A percentile compares a stretch with the other conserved stretches of the same genome.
These are phyloP conservation scores for Pelvicachromis taeniatus DNA, from an alignment of 2,113 vertebrate genomes.

Conservation along the genomic window DNA sequence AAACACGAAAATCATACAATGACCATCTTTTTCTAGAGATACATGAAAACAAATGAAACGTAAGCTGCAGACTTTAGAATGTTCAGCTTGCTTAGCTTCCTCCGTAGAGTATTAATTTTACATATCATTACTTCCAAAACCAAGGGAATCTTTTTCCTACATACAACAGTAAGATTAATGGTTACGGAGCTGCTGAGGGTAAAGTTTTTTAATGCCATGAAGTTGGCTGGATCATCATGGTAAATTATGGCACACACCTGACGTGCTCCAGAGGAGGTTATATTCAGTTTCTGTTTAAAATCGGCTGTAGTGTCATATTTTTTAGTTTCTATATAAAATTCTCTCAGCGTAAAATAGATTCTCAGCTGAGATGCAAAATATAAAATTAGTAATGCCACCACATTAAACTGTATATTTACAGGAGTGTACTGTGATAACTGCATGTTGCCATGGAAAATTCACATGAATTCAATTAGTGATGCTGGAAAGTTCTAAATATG, in stretches of 20 bases:
- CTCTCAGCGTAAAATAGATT: background rate
- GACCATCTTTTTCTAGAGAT: background rate
- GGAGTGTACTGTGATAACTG: background rate
- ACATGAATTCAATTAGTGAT: background rate
- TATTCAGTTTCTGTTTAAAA: background rate
- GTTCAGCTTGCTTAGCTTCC: background rate
- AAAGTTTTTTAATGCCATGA: background rate
- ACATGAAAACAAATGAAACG: background rate
- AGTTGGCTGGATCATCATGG: background rate
- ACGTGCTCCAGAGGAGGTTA: background rate
- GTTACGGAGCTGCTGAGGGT: background rate
- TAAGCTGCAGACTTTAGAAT: background rate
- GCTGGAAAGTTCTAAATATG: too few relatives aligned
- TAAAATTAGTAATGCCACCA: background rate
- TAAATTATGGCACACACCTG: background rate
- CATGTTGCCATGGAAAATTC: background rate
- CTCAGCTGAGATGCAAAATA: background rate
- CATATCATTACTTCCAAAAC: background rate
- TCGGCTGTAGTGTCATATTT: background rate
- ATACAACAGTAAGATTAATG: background rate
- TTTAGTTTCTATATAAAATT: background rate
- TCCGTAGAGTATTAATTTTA: background rate
- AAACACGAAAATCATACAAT: background rate
- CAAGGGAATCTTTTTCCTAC: background rate
- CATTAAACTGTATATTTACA: background rate